Conservation (phyloP, 2,113 vertebrate species). For the Platanista minor region DNA sequence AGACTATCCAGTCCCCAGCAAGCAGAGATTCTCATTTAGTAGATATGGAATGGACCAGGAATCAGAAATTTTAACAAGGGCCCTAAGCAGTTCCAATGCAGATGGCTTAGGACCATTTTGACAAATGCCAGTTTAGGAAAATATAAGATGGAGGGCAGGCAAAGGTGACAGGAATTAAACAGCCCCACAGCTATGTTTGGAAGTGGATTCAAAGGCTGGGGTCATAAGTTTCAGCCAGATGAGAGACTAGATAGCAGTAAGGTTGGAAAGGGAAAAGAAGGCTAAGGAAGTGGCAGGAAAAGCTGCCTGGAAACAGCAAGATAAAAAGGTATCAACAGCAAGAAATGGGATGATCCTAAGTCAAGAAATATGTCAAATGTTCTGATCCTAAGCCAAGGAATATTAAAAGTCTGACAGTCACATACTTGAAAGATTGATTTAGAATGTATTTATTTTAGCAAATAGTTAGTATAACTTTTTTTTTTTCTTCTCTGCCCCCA, state of each 20-base stretch:
- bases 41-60: background rate
- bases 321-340: background rate
- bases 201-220: background rate
- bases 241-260: background rate
- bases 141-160: background rate
- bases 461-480: background rate
- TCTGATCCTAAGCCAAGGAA: background rate
- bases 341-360: background rate
- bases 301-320: background rate
- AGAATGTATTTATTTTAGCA: background rate
- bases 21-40: background rate
- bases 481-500: background rate
- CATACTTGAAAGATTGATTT: background rate
- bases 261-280: background rate
- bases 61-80: background rate
- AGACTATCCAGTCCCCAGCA: background rate
- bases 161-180: background rate
- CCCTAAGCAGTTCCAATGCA: background rate
- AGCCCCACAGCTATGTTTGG: background rate
- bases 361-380: background rate
- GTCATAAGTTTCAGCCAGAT: background rate
- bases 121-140: background rate
- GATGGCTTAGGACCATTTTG: background rate
- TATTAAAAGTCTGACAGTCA: background rate
- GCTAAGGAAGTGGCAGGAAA: background rate